Base-by-base conservation (phyloP, 2,888 invertebrate species). In the Dione juno region DNA sequence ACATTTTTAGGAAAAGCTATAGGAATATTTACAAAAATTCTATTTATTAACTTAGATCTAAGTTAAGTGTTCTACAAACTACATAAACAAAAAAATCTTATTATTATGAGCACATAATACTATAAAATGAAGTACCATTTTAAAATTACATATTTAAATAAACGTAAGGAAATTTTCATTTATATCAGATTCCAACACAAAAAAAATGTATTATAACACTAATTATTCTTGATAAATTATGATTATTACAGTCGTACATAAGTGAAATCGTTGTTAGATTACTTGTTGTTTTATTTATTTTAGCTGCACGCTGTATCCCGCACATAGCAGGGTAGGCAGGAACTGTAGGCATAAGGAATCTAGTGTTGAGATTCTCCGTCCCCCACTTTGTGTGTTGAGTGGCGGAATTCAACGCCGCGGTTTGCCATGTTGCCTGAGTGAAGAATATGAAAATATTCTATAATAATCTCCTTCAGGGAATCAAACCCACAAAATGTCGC, bases 101-200 rank as follows among this genome's bases (percentile, higher is more conserved):
- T n/a, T n/a, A n/a, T n/a, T n/a, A n/a, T n/a, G n/a, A n/a, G n/a
- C 13, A 11, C 3, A 48, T 1, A 11, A 48, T n/a, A 19, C 16
- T 10, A 16, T 50, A 50, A 50, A 50, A 16, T 50, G 16, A 10
- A 50, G 10, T 9, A 16, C 19, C 9, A 10, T 16, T 10, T 50
- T 11, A n/a, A 50, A 10, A 10, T 19, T 10, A 50, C 16, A 10
- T 10, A 57, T 57, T 57, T 0, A 57, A 57, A 16, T 57, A n/a
- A 10, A 57, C 19, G 13, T 59, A 59, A 59, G 59, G 8, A 57
- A 11, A 37, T 35, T 37, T 16, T n/a, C 0, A 16, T 8, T 21
- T 41, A 41, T 59, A 59, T 59, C 59, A 59, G 21, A 43, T 59
- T 19, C n/a, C 7, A 59, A 59, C 59, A 59, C 14, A 41, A 59